These are phyloP conservation scores for Argopecten irradians DNA, from an alignment of 1,140 invertebrate genomes.

Conservation along the genomic window DNA sequence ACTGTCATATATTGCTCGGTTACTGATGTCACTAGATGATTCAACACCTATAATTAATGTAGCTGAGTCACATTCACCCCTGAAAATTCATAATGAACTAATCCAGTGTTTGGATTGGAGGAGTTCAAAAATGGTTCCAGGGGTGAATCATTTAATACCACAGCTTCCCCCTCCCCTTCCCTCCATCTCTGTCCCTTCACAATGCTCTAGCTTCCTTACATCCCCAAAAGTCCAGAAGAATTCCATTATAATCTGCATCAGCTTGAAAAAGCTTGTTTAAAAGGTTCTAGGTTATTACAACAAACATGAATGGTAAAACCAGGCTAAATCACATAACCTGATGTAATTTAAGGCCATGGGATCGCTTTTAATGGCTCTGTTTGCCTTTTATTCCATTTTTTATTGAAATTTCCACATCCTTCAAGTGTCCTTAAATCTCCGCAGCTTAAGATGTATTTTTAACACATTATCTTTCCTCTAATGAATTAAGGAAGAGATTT, in stretches of 20 bases:
- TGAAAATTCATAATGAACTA: not conserved
- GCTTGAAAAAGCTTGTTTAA: not conserved
- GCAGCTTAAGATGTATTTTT: not conserved
- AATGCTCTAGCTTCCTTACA: not conserved
- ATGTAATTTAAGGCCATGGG: not conserved
- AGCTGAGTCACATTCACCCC: no score
- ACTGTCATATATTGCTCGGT: no score
- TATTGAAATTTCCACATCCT: not conserved
- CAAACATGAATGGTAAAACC: not conserved
- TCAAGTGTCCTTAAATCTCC: not conserved
- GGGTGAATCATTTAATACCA: not conserved
- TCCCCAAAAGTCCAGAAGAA: not conserved
- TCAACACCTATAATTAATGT: no score
- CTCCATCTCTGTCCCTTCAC: no score
- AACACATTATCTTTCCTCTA: not conserved
- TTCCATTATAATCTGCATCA: not conserved
- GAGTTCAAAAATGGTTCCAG: not conserved
- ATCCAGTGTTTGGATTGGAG: no score
- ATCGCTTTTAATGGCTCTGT: not conserved
- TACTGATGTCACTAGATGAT: no score
- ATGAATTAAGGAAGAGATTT: not conserved
- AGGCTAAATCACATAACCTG: not conserved
- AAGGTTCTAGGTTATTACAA: not conserved
- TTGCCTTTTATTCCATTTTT: not conserved
- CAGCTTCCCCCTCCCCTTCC: not conserved